These are phyloP conservation scores for Atherix ibis DNA, from an alignment of 2,888 invertebrate species.

Conservation along the genomic window DNA sequence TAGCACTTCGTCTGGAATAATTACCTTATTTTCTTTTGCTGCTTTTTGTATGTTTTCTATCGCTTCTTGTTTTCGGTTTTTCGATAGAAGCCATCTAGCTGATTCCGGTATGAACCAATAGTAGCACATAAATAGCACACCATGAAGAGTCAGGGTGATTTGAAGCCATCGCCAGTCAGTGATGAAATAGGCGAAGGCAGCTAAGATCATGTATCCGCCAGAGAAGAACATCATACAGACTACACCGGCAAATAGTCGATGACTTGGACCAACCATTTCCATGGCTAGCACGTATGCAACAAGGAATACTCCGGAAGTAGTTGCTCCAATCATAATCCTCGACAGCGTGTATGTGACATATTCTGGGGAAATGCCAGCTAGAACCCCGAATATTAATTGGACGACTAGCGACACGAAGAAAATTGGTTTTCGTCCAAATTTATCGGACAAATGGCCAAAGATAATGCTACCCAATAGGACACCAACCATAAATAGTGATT, in stretches of 20 bases:
- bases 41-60: conserved; percentile 43
- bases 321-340: conserved; percentile 51
- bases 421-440: conserved; percentile 52
- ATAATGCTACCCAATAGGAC: conserved; percentile 55
- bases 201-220: conserved; percentile 50
- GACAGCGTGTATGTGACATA: conserved; percentile 49
- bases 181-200: conserved; percentile 48
- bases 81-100: conserved; percentile 51
- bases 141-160: conserved; percentile 52
- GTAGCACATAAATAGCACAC: conserved; percentile 47
- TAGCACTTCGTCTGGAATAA: conserved; percentile 37
- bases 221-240: conserved; percentile 62
- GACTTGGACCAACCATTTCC: conserved; percentile 57
- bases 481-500: conserved; percentile 55
- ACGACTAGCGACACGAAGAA: conserved; percentile 56
- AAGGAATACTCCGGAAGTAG: conserved; percentile 60
- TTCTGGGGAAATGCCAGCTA: conserved; percentile 50
- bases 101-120: conserved; percentile 67
- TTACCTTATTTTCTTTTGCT: conserved; percentile 47
- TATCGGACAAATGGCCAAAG: conserved; percentile 57
- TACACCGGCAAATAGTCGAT: conserved; percentile 52
- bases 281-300: conserved; percentile 64
- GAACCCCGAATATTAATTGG: conserved; percentile 49
- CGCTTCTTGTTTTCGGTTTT: conserved; percentile 45
- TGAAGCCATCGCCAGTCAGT: conserved; percentile 54